Percentiles rank a stretch among this genome's conserved stretches.
These are phyloP conservation scores for Paralinhomoeus sp. DNA, from an alignment of 2,888 invertebrate species.

Conservation along the genomic window DNA sequence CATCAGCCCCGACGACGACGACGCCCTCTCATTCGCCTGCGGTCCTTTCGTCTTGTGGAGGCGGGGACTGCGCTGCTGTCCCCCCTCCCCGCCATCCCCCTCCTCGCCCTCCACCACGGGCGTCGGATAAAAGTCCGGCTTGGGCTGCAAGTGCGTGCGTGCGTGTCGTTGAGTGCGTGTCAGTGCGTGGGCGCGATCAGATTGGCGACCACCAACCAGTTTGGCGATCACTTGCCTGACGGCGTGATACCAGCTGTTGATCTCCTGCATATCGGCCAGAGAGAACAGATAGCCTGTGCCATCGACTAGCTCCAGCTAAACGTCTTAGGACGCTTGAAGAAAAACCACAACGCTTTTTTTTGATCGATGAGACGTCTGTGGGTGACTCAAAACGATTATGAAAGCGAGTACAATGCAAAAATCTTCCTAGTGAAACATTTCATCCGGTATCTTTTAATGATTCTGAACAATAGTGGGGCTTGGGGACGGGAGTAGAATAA, in stretches of 20 bases:
- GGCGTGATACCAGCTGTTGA: conserved; percentile 36
- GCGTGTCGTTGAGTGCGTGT: too few species aligned
- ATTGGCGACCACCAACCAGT: conserved; percentile 25
- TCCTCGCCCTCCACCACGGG: background rate
- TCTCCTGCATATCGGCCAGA: conserved; percentile 33
- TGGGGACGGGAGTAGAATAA: too few species aligned
- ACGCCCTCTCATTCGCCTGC: too few species aligned
- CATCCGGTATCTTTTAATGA: too few species aligned
- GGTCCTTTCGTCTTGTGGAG: too few species aligned
- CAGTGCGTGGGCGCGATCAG: too few species aligned
- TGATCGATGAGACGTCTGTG: background rate
- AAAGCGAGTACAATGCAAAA: background rate
- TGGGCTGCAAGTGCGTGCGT: conserved; percentile 1
- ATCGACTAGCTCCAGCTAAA: conserved; percentile 28
- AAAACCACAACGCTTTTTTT: background rate
- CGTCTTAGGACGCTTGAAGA: conserved; percentile 5
- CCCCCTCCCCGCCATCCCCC: too few species aligned
- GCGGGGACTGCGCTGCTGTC: too few species aligned
- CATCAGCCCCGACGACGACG: too few species aligned
- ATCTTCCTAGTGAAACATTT: too few species aligned
- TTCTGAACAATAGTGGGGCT: too few species aligned
- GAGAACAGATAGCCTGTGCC: conserved; percentile 27
- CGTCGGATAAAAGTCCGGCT: conserved; percentile 5
- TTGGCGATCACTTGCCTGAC: conserved; percentile 32
- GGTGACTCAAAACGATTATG: background rate